A percentile compares a stretch with the other conserved stretches of the same genome.
Conservation (phyloP, 2,888 invertebrate species). For the Amitus sp. region DNA sequence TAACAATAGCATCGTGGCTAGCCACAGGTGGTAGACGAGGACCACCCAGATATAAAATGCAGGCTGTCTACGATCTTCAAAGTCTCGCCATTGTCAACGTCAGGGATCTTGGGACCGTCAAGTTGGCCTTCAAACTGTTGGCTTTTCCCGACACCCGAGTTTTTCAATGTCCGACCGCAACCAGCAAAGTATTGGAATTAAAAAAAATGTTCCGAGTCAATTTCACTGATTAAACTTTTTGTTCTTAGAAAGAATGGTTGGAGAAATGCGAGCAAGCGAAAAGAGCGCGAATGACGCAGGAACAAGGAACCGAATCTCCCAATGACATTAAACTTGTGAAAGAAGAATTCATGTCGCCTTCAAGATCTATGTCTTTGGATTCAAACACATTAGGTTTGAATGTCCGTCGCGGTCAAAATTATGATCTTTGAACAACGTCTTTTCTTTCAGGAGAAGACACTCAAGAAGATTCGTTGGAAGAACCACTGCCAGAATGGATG, state of each 20-base stretch:
- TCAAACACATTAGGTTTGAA: conserved; percentile 53
- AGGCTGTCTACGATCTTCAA: conserved; percentile 85
- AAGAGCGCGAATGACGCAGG: conserved; percentile 78
- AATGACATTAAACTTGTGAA: conserved; percentile 37
- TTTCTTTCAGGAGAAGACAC: conserved; percentile 44
- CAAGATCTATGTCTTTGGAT: conserved; percentile 57
- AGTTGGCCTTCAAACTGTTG: conserved; percentile 92
- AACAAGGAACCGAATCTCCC: conserved; percentile 63
- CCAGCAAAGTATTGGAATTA: conserved; percentile 74
- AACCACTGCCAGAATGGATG: conserved; percentile 83
- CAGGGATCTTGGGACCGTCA: conserved; percentile 86
- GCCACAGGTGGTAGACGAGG: conserved; percentile 71
- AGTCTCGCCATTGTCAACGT: conserved; percentile 95
- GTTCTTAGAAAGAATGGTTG: conserved; percentile 86
- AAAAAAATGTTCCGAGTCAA: neutral
- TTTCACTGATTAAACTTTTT: neutral
- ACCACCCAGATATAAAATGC: conserved; percentile 84
- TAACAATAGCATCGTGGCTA: conserved; percentile 88
- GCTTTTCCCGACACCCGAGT: conserved; percentile 94
- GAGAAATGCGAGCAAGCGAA: conserved; percentile 92
- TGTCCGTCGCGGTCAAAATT: neutral
- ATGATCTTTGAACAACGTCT: neutral
- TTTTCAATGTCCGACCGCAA: conserved; percentile 86
- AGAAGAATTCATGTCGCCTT: conserved; percentile 35
- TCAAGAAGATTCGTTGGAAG: conserved; percentile 49